Percentiles rank a stretch among this genome's conserved stretches.
phyloP scores from a whole-genome alignment of 2,113 vertebrate genomes.

The Passer domesticus region DNA sequence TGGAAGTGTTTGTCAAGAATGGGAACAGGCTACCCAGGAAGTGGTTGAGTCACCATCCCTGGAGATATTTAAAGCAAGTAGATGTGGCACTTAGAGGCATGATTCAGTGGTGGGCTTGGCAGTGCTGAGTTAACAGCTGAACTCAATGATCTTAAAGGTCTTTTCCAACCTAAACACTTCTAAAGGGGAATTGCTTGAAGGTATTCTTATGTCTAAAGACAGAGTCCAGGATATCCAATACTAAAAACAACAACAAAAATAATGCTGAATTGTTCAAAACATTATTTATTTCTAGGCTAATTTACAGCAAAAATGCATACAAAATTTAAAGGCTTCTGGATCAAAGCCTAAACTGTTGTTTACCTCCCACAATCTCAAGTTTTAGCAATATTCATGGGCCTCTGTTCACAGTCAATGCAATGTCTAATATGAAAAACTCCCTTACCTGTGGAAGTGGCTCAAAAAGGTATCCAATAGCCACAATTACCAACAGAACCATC shows the following conservation, averaged over 20 bases:
- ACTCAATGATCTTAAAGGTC: neutral
- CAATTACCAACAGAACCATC: constrained; percentile 90
- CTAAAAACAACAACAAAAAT: neutral
- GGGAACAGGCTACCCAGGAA: neutral
- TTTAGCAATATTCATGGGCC: neutral
- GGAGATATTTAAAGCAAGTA: neutral
- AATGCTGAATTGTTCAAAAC: neutral
- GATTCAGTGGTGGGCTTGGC: neutral
- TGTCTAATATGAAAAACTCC: neutral
- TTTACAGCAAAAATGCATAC: neutral
- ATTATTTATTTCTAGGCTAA: neutral
- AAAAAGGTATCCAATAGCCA: constrained; percentile 93
- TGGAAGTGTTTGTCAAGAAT: neutral
- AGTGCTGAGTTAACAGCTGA: neutral
- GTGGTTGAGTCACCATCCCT: neutral
- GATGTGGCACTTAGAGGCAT: neutral
- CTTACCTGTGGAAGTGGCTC: constrained; percentile 91
- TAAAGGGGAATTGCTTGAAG: neutral
- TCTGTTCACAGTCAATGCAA: neutral
- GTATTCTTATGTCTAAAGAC: neutral
- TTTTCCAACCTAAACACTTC: neutral
- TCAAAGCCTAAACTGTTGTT: neutral
- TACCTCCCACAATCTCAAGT: neutral
- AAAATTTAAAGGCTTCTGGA: neutral
- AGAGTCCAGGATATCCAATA: neutral